phyloP scores from a whole-genome alignment of 1,140 invertebrate species.

The Goniozus legneri region DNA sequence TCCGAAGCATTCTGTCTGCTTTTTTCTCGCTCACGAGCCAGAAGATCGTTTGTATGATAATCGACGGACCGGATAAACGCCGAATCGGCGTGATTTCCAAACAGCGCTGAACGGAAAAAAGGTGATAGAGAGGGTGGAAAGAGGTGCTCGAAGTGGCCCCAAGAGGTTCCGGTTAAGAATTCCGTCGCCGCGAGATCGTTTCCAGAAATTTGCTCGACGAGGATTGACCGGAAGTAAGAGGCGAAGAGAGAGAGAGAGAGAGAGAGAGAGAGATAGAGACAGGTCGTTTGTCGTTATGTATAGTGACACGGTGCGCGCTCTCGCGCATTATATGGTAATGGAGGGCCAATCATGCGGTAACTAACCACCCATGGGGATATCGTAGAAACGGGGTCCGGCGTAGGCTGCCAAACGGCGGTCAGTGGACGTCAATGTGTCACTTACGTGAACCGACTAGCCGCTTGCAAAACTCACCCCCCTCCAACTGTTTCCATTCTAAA shows the following conservation, averaged over 20 bases:
- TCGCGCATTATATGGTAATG: conserved; percentile 52
- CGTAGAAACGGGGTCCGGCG: no score
- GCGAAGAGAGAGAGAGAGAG: background rate
- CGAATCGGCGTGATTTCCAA: background rate
- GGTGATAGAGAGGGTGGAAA: background rate
- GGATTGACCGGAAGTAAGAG: background rate
- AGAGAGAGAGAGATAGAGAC: conserved; percentile 16
- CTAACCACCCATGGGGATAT: conserved; percentile 50
- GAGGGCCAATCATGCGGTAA: conserved; percentile 55
- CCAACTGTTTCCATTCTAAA: background rate
- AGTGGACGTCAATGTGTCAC: conserved; percentile 55
- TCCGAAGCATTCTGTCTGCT: no score
- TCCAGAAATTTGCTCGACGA: background rate
- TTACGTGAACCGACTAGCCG: no score
- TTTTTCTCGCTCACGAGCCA: no score
- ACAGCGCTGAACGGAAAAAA: background rate
- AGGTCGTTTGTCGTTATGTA: no score
- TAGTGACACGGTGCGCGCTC: conserved; percentile 27
- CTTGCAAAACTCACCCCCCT: conserved; percentile 28
- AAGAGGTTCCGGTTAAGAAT: background rate
- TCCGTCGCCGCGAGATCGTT: no score
- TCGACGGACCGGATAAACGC: background rate
- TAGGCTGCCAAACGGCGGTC: conserved; percentile 49
- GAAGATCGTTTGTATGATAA: background rate
- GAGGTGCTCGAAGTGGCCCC: background rate